phyloP scores from a whole-genome alignment of 2,797 vertebrate genomes.

The Halcyon smyrnensis region DNA sequence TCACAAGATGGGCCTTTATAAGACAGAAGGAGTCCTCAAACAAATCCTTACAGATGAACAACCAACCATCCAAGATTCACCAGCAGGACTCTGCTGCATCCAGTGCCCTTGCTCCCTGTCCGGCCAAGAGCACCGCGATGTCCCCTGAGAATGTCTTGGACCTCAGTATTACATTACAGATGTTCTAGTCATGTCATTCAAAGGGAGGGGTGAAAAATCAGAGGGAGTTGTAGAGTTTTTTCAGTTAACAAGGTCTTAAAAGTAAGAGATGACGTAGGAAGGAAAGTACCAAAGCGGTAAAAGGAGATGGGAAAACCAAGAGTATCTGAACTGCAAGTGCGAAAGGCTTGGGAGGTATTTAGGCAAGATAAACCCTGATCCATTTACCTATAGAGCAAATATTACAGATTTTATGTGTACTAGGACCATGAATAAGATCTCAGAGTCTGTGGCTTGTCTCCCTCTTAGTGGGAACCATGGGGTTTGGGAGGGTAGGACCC shows the following conservation, averaged over 20 bases:
- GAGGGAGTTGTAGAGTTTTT: background rate
- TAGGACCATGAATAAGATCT: background rate
- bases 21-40: background rate
- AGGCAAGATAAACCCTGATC: background rate
- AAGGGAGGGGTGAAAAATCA: background rate
- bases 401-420: background rate
- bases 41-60: background rate
- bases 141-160: background rate
- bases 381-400: background rate
- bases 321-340: background rate
- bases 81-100: background rate
- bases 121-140: background rate
- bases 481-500: background rate
- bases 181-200: background rate
- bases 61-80: background rate
- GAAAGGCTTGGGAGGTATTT: background rate
- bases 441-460: background rate
- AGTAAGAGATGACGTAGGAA: background rate
- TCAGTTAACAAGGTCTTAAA: background rate
- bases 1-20: background rate
- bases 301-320: background rate
- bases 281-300: background rate
- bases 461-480: background rate
- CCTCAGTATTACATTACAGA: background rate
- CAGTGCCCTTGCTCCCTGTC: background rate